Conservation (phyloP, 2,113 vertebrate genomes). For the Nycticryphes semicollaris region DNA sequence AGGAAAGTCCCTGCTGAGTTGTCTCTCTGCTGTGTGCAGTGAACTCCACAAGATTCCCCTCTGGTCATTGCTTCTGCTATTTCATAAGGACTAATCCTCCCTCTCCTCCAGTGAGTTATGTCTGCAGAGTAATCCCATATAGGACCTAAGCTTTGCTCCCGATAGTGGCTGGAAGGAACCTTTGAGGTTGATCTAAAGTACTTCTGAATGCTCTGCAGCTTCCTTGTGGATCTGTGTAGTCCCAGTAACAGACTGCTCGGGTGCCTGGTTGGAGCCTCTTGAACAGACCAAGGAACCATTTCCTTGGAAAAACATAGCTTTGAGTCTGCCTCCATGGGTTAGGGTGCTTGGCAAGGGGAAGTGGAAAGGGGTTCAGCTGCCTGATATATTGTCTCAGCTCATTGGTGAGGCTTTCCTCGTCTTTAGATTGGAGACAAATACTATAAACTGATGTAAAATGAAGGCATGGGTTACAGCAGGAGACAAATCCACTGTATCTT, state of each 20-base stretch:
- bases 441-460: background rate
- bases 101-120: background rate
- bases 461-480: background rate
- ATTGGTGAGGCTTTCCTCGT: background rate
- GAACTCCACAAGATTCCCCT: background rate
- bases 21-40: background rate
- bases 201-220: background rate
- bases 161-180: background rate
- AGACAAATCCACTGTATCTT: background rate
- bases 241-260: background rate
- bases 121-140: background rate
- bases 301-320: background rate
- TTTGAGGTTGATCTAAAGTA: accelerated
- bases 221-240: accelerated
- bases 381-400: background rate
- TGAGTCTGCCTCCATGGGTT: background rate
- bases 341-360: background rate
- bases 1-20: conserved; percentile 8
- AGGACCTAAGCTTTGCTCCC: background rate
- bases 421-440: background rate
- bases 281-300: background rate
- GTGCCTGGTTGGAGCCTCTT: background rate
- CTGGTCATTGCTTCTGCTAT: background rate
- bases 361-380: background rate
- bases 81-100: background rate